A percentile compares a stretch with the other conserved stretches of the same genome.
These are phyloP conservation scores for Furcifer pardalis DNA, from an alignment of 2,797 vertebrate species.

Conservation along the genomic window DNA sequence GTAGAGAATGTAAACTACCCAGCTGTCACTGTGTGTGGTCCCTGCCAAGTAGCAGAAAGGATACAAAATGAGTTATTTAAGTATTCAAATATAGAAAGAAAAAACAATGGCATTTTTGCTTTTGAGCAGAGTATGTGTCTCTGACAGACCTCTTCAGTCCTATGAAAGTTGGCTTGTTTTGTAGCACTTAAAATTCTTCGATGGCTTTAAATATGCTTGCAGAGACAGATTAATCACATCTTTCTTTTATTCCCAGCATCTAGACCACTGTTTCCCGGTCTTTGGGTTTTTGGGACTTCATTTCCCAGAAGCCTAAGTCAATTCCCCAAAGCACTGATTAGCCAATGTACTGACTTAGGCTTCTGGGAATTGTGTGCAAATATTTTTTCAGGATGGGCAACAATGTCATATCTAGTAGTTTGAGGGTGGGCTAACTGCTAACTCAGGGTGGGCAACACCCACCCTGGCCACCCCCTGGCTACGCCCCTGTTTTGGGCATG, in stretches of 20 bases:
- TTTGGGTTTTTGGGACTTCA: no score
- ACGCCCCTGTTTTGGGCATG: no score
- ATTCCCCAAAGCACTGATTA: no score
- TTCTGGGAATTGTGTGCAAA: no score
- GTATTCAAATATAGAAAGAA: conserved; percentile 56
- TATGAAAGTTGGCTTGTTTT: conserved; percentile 34
- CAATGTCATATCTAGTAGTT: no score
- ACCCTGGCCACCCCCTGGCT: no score
- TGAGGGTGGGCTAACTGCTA: no score
- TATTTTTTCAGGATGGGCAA: no score
- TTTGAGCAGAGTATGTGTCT: conserved; percentile 40
- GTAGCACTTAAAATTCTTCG: conserved; percentile 29
- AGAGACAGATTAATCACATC: conserved; percentile 32
- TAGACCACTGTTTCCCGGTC: no score
- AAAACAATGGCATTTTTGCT: conserved; percentile 31
- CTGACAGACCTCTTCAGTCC: conserved; percentile 48
- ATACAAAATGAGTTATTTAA: conserved; percentile 61
- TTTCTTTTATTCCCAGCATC: conserved; percentile 4
- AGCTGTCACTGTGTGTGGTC: conserved; percentile 62
- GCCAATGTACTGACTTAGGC: no score
- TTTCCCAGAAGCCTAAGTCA: no score
- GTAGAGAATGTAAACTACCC: conserved; percentile 52
- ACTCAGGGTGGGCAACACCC: no score
- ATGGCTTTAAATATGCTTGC: conserved; percentile 48
- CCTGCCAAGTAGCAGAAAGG: conserved; percentile 58